Evolutionary conservation across 2,113 vertebrate genomes (phyloP).

Genomic region (Rhombomys opimus): DNA sequence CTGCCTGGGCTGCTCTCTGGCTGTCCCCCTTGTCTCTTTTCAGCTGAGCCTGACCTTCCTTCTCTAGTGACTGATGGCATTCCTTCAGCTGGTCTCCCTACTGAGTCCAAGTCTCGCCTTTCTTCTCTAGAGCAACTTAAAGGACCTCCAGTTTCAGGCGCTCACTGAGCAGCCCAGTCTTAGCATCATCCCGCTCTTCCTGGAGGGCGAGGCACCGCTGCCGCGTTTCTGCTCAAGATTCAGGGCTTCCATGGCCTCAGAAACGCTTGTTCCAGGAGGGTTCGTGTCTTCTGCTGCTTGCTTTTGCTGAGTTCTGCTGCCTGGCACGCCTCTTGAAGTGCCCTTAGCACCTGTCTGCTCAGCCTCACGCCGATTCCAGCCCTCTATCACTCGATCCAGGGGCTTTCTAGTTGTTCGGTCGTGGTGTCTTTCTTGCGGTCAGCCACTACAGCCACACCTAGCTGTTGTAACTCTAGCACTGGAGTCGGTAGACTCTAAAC

Average conservation of each 20-base stretch:
- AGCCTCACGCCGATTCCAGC: conserved; percentile 88
- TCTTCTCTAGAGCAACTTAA: too few relatives aligned
- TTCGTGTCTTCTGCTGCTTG: conserved; percentile 84
- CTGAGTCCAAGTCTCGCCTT: too few relatives aligned
- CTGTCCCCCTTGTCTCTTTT: too few relatives aligned
- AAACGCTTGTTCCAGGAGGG: conserved; percentile 84
- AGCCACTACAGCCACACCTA: conserved; percentile 86
- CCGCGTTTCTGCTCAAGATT: conserved; percentile 80
- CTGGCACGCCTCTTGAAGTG: conserved; percentile 85
- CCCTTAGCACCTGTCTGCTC: conserved; percentile 82
- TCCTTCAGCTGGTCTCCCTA: too few relatives aligned
- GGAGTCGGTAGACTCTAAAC: conserved; percentile 86
- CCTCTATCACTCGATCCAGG: conserved; percentile 88
- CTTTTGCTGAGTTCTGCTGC: conserved; percentile 75
- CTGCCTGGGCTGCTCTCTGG: too few relatives aligned
- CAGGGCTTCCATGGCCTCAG: conserved; percentile 83
- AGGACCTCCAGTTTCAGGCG: too few relatives aligned
- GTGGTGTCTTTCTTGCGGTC: conserved; percentile 89
- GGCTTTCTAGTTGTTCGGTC: conserved; percentile 91
- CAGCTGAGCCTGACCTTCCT: too few relatives aligned
- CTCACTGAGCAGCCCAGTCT: too few relatives aligned
- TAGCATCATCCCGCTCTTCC: too few relatives aligned
- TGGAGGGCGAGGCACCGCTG: too few relatives aligned
- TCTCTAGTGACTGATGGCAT: too few relatives aligned
- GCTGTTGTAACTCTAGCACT: conserved; percentile 86